Evolutionary conservation across 1,140 invertebrate genomes (phyloP).

Genomic region (Drosophila mojavensis): DNA sequence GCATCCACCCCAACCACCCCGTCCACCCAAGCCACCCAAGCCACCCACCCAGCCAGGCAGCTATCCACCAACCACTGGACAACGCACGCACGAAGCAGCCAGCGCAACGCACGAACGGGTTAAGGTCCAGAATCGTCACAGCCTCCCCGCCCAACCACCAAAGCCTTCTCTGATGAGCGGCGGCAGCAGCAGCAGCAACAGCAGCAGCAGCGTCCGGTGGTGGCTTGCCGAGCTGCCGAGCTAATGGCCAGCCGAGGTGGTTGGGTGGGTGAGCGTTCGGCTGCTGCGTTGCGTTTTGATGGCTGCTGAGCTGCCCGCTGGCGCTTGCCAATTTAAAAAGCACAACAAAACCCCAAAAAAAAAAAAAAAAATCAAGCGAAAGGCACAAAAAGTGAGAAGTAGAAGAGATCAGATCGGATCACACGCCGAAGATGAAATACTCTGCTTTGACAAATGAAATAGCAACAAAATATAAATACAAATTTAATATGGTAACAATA

Average conservation of each 20-base stretch:
- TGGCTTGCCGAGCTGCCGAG: constrained; percentile 3
- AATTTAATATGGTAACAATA: too few relatives aligned
- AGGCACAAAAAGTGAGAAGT: constrained; percentile 8
- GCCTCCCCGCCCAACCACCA: neutral
- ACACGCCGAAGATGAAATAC: constrained; percentile 6
- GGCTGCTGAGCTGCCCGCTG: constrained; percentile 72
- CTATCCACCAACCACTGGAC: constrained; percentile 47
- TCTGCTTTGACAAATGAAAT: neutral
- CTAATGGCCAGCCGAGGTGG: constrained; percentile 16
- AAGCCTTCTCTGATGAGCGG: constrained; percentile 13
- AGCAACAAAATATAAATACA: too few relatives aligned
- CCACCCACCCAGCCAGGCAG: constrained; percentile 23
- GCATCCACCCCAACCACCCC: constrained; percentile 12
- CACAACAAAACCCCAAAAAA: constrained; percentile 43
- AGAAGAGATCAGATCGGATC: neutral
- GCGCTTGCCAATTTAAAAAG: constrained; percentile 80
- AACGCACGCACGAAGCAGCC: constrained; percentile 48
- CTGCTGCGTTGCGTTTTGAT: constrained; percentile 42
- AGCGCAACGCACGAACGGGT: constrained; percentile 74
- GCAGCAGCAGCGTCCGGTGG: constrained; percentile 17
- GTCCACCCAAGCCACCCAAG: constrained; percentile 5
- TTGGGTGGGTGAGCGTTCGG: constrained; percentile 9
- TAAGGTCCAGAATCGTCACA: constrained; percentile 45
- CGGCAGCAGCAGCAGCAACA: neutral
- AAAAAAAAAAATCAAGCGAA: constrained; percentile 21